Conservation (phyloP, 2,113 vertebrate species). For the Paradoxurus hermaphroditus region DNA sequence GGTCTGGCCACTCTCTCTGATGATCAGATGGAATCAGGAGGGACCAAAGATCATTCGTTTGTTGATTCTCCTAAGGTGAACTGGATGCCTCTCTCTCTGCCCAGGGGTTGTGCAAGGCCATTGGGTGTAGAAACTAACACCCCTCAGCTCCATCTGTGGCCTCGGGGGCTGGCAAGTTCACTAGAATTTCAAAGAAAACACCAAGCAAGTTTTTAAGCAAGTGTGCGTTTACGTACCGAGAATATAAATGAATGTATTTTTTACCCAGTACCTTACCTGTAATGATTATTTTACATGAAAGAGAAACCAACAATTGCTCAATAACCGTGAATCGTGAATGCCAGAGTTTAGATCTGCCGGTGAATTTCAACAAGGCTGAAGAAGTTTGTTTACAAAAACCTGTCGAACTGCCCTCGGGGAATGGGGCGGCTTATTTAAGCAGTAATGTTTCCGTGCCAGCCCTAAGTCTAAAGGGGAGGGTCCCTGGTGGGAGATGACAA, state of each 20-base stretch:
- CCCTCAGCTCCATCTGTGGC: neutral
- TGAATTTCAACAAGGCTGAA: slow-evolving; percentile 29
- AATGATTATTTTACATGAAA: neutral
- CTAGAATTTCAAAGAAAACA: neutral
- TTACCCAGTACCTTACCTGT: neutral
- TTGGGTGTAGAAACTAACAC: neutral
- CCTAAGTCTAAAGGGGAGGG: neutral
- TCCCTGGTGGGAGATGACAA: neutral
- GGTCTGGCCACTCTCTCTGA: neutral
- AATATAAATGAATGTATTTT: neutral
- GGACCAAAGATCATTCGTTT: neutral
- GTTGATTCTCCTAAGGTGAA: neutral
- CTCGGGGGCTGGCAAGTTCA: neutral
- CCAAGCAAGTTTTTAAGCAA: neutral
- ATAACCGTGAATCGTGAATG: neutral
- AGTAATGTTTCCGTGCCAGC: slow-evolving; percentile 8
- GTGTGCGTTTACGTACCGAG: neutral
- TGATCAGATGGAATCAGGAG: neutral
- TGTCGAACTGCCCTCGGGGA: neutral
- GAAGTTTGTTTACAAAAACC: slow-evolving; percentile 48
- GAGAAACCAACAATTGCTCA: neutral
- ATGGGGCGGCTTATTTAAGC: slow-evolving; percentile 23
- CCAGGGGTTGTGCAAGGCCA: neutral
- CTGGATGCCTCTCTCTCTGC: neutral
- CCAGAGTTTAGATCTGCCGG: slow-evolving; percentile 17